Conservation (phyloP, 2,888 invertebrate genomes). For the Drosophila buzzatii region DNA sequence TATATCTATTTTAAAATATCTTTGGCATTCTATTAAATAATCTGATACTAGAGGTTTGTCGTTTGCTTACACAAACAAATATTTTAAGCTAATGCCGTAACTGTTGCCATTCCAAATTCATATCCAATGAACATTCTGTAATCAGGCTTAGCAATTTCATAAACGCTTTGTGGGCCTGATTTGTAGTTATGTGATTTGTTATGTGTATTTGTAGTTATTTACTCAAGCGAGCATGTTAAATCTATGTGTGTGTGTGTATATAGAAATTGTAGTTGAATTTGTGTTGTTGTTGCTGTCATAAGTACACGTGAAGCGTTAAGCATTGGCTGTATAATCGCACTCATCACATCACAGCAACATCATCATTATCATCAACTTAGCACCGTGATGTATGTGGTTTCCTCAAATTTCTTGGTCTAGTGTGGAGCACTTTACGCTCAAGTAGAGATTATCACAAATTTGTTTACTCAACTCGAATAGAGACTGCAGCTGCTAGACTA, state of each 20-base stretch:
- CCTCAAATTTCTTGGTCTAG: conserved; percentile 21
- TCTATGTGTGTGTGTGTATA: conserved; percentile 16
- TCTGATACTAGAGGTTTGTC: not conserved
- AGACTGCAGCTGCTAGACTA: conserved; percentile 34
- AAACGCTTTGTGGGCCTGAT: conserved; percentile 17
- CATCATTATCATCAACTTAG: conserved; percentile 57
- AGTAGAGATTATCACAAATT: conserved; percentile 76
- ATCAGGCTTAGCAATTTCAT: not conserved
- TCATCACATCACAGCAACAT: conserved; percentile 63
- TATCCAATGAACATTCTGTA: not conserved
- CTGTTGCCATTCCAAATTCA: not conserved
- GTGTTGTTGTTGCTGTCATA: conserved; percentile 28
- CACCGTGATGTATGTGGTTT: conserved; percentile 47
- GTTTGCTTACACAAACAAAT: not conserved
- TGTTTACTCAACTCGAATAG: conserved; percentile 65
- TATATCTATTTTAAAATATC: no score
- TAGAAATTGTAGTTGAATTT: conserved; percentile 4
- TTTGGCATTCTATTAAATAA: not conserved
- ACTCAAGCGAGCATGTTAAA: conserved; percentile 8
- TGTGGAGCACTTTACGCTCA: conserved; percentile 53
- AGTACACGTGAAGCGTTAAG: conserved; percentile 62
- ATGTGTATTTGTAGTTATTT: no score
- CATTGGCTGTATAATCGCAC: conserved; percentile 64
- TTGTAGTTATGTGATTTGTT: conserved; percentile 29
- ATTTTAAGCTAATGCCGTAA: not conserved